These are phyloP conservation scores for Andrena marginata DNA, from an alignment of 2,888 invertebrate species.

Conservation along the genomic window DNA sequence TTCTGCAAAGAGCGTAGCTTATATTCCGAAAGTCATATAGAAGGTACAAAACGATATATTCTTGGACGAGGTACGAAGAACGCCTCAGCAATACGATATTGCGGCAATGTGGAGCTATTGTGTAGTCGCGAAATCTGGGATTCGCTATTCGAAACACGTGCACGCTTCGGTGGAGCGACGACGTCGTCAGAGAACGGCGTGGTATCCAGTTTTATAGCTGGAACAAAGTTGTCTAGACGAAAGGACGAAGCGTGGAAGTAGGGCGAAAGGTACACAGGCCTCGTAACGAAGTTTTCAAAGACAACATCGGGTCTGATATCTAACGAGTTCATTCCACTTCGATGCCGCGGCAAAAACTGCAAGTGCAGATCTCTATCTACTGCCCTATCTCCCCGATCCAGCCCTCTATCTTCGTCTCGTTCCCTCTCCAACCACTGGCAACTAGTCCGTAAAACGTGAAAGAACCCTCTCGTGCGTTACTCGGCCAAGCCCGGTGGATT, in stretches of 20 bases:
- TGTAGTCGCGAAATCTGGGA: conserved; percentile 51
- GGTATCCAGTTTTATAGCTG: conserved; percentile 53
- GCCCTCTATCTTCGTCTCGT: conserved; percentile 15
- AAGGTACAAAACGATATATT: conserved; percentile 9
- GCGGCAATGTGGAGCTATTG: conserved; percentile 15
- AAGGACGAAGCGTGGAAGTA: conserved; percentile 39
- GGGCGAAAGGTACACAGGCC: conserved; percentile 63
- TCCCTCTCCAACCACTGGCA: not conserved
- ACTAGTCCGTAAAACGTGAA: conserved; percentile 4
- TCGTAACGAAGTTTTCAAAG: conserved; percentile 77
- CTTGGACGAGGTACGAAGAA: conserved; percentile 6
- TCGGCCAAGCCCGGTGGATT: not conserved
- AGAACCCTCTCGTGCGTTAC: conserved; percentile 1
- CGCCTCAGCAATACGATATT: conserved; percentile 23
- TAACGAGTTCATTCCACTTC: conserved; percentile 74
- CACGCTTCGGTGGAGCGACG: conserved; percentile 30
- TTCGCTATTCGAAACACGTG: conserved; percentile 62
- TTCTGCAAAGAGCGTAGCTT: not conserved
- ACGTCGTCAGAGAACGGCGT: conserved; percentile 24
- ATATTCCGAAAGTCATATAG: not conserved
- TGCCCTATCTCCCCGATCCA: conserved; percentile 20
- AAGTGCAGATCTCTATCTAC: conserved; percentile 64
- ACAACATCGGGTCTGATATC: conserved; percentile 75
- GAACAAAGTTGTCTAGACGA: conserved; percentile 45
- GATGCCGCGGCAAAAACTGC: conserved; percentile 61